A percentile compares a stretch with the other conserved stretches of the same genome.
Evolutionary conservation across 1,140 invertebrate genomes (phyloP).

Genomic region (Leptoteleia sp.): DNA sequence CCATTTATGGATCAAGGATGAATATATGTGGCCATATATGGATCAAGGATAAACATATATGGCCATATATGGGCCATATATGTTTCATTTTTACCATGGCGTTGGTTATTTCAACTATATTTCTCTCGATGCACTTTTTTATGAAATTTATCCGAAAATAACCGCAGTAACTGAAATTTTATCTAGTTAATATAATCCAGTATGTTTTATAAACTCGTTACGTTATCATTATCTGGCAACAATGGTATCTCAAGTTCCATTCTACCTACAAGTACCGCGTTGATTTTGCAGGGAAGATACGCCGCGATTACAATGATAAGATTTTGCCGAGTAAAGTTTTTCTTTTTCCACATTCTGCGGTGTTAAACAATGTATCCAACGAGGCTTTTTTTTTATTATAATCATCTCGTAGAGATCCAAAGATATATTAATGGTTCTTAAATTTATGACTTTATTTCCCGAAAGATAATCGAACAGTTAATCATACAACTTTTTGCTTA

Average conservation of each 20-base stretch:
- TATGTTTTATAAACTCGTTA: constrained; percentile 33
- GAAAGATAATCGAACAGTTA: constrained; percentile 17
- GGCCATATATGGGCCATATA: too few relatives aligned
- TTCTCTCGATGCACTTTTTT: too few relatives aligned
- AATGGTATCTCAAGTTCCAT: constrained; percentile 37
- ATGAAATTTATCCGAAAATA: too few relatives aligned
- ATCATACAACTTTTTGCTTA: neutral
- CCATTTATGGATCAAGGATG: too few relatives aligned
- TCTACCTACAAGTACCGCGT: constrained; percentile 12
- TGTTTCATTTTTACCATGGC: too few relatives aligned
- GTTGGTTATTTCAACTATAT: too few relatives aligned
- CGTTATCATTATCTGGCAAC: constrained; percentile 38
- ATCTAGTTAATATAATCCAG: constrained; percentile 18
- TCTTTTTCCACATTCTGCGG: constrained; percentile 17
- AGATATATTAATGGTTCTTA: constrained; percentile 22
- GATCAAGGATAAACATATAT: too few relatives aligned
- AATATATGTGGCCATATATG: too few relatives aligned
- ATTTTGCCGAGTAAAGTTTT: constrained; percentile 32
- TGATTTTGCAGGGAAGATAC: constrained; percentile 41
- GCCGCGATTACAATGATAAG: constrained; percentile 44
- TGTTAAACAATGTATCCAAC: constrained; percentile 20
- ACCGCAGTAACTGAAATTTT: neutral
- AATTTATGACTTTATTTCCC: constrained; percentile 24
- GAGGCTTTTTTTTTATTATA: constrained; percentile 7
- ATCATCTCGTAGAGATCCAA: constrained; percentile 17